phyloP scores from a whole-genome alignment of 2,113 vertebrate genomes.

The Cryptomyrus ogoouensis region DNA sequence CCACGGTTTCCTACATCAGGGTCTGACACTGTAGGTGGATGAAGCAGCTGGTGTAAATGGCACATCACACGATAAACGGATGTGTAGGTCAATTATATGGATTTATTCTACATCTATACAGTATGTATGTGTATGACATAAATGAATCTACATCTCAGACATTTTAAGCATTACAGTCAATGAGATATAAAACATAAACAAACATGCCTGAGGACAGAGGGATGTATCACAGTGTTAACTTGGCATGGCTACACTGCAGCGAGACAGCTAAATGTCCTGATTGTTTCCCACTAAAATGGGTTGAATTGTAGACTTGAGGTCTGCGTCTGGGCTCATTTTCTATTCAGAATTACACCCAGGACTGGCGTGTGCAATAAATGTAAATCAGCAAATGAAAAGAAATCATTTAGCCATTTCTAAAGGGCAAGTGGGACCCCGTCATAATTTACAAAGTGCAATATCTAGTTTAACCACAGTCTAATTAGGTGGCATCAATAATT shows the following conservation, averaged over 20 bases:
- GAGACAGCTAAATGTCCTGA: not conserved
- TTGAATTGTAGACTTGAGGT: slow-evolving; percentile 51
- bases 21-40: not conserved
- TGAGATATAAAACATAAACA: not conserved
- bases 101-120: not conserved
- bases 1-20: not conserved
- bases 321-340: slow-evolving; percentile 41
- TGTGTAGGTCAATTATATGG: not conserved
- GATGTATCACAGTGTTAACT: not conserved
- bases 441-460: slow-evolving; percentile 45
- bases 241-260: not conserved
- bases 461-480: slow-evolving; percentile 48
- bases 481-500: slow-evolving; percentile 51
- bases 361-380: slow-evolving; percentile 45
- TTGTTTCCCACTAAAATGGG: slow-evolving; percentile 13
- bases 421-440: slow-evolving; percentile 35
- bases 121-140: not conserved
- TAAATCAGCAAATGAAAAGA: slow-evolving; percentile 53
- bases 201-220: not conserved
- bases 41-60: not conserved
- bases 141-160: not conserved
- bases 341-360: slow-evolving; percentile 46
- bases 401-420: slow-evolving; percentile 54
- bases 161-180: not conserved
- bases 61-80: not conserved